phyloP scores from a whole-genome alignment of 37 sponge, comb jelly and placozoan genomes.

The Hormiphora californensis region DNA sequence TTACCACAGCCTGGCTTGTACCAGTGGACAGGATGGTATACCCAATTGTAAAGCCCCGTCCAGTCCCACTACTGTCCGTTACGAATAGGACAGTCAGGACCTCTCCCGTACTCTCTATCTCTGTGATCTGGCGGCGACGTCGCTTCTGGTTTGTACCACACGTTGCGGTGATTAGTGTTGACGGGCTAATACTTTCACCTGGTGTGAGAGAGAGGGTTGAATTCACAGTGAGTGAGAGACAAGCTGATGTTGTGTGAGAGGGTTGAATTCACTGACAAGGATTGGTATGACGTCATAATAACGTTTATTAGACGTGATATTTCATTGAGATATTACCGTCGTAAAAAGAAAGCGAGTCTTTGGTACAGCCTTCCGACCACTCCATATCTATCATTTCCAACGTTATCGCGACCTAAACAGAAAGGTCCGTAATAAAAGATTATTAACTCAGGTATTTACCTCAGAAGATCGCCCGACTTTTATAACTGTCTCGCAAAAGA shows the following conservation, averaged over 20 bases:
- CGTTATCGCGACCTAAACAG: background rate
- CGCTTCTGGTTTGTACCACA: background rate
- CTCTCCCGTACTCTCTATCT: constrained; percentile 4
- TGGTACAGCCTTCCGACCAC: constrained; percentile 5
- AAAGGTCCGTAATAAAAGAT: too few species aligned
- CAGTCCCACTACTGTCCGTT: background rate
- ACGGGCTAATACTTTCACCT: background rate
- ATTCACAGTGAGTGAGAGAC: too few species aligned
- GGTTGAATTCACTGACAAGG: too few species aligned
- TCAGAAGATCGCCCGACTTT: too few species aligned
- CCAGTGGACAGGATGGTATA: background rate
- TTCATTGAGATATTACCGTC: constrained; percentile 18
- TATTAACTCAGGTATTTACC: too few species aligned
- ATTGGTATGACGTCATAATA: too few species aligned
- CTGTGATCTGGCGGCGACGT: background rate
- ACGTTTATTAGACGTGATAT: too few species aligned
- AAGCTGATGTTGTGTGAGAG: too few species aligned
- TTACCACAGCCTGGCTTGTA: background rate
- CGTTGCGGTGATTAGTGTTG: background rate
- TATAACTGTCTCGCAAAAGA: too few species aligned
- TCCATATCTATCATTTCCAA: background rate
- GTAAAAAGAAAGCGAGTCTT: constrained; percentile 37
- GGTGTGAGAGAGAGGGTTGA: too few species aligned
- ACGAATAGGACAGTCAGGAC: constrained; percentile 26
- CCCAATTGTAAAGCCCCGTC: background rate